A percentile compares a stretch with the other conserved stretches of the same genome.
Conservation (phyloP, 1,140 invertebrate genomes). For the Microplitis demolitor region DNA sequence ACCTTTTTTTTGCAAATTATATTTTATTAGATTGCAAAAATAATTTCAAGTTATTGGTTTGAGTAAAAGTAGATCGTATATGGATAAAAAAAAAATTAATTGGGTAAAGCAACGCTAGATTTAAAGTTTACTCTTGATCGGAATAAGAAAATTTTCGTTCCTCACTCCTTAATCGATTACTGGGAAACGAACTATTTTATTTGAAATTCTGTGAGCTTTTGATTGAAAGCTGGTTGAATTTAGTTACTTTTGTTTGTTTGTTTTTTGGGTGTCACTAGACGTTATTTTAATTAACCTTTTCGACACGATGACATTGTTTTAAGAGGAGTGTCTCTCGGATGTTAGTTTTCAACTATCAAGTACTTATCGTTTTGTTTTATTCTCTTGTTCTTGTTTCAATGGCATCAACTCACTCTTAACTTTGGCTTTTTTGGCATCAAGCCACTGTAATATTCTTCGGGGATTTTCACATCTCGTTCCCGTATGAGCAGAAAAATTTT, state of each 20-base stretch:
- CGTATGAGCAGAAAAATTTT: background rate
- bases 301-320: slow-evolving; percentile 9
- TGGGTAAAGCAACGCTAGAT: too few relatives aligned
- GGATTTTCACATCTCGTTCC: background rate
- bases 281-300: slow-evolving; percentile 22
- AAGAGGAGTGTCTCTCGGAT: background rate
- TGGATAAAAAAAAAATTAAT: too few relatives aligned
- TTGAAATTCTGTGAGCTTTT: background rate
- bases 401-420: background rate
- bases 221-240: background rate
- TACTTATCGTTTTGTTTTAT: background rate
- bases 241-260: background rate
- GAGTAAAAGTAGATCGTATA: too few relatives aligned
- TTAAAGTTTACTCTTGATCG: too few relatives aligned
- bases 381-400: background rate
- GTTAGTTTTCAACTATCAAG: background rate
- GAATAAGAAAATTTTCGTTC: too few relatives aligned
- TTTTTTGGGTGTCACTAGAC: background rate
- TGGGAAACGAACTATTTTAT: background rate
- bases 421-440: background rate
- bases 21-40: too few relatives aligned
- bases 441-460: background rate
- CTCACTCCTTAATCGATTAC: background rate
- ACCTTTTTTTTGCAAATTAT: too few relatives aligned
- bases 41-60: too few relatives aligned